These are phyloP conservation scores for Brevipalpus yothersi DNA, from an alignment of 1,140 invertebrate genomes.

Conservation along the genomic window DNA sequence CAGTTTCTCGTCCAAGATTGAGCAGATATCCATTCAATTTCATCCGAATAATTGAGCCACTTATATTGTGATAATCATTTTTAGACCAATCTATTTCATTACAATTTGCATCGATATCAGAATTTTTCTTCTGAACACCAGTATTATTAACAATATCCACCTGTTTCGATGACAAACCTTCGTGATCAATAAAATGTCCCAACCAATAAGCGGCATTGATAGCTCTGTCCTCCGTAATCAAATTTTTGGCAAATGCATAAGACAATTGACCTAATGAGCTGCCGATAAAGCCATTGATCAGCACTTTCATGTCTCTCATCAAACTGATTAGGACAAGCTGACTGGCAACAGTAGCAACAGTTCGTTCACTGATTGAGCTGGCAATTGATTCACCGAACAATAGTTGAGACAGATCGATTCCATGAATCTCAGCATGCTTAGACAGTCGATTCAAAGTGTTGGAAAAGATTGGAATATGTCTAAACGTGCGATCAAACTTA, in stretches of 20 bases:
- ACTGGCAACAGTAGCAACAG: slow-evolving; percentile 32
- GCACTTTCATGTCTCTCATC: slow-evolving; percentile 41
- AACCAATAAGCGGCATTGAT: slow-evolving; percentile 71
- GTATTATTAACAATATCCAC: not conserved
- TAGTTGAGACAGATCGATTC: not conserved
- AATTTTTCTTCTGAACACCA: not conserved
- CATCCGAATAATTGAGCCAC: not conserved
- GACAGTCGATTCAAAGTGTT: not conserved
- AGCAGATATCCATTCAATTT: not conserved
- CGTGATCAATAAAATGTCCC: slow-evolving; percentile 42
- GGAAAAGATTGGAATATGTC: not conserved
- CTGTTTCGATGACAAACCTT: not conserved
- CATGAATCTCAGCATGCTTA: not conserved
- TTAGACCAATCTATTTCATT: not conserved
- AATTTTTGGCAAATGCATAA: slow-evolving; percentile 88
- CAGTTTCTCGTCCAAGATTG: too few species aligned
- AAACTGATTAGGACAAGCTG: slow-evolving; percentile 77
- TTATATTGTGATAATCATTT: not conserved
- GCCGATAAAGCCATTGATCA: slow-evolving; percentile 75
- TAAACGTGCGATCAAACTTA: not conserved
- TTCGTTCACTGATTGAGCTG: not conserved
- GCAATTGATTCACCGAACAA: not conserved
- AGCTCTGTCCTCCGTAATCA: slow-evolving; percentile 68
- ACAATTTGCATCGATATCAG: not conserved
- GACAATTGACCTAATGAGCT: slow-evolving; percentile 84